Evolutionary conservation across 2,113 vertebrate genomes (phyloP).

Genomic region (Limnothrissa miodon): DNA sequence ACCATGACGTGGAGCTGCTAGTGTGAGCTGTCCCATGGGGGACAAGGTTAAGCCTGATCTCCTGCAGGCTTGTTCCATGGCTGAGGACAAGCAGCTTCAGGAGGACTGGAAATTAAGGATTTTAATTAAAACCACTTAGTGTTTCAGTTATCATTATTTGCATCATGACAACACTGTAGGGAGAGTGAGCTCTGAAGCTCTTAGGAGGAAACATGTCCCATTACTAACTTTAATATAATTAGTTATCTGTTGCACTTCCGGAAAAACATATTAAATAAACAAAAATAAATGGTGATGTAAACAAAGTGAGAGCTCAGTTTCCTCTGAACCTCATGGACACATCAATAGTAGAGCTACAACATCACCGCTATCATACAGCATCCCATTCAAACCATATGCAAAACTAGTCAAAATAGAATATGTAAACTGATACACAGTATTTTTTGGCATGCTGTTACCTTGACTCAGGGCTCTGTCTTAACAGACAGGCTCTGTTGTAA

Average conservation of each 20-base stretch:
- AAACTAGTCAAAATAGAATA: too few species aligned
- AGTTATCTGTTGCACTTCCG: not conserved
- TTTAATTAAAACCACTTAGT: not conserved
- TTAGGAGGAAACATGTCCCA: not conserved
- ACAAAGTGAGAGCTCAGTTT: not conserved
- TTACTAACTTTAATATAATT: not conserved
- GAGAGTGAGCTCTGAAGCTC: not conserved
- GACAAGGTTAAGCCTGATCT: not conserved
- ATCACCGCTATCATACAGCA: not conserved
- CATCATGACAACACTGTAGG: not conserved
- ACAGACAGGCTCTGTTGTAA: too few species aligned
- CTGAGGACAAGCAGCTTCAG: not conserved
- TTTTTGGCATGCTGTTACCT: too few species aligned
- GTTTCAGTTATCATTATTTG: not conserved
- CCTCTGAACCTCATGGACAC: not conserved
- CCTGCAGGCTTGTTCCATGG: not conserved
- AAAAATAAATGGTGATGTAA: not conserved
- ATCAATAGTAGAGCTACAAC: not conserved
- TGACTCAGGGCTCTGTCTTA: too few species aligned
- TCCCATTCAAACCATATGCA: not conserved
- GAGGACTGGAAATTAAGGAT: not conserved
- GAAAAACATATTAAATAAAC: not conserved
- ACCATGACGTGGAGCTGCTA: constrained; percentile 21
- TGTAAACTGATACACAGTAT: not conserved
- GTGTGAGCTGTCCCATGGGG: not conserved